A percentile compares a stretch with the other conserved stretches of the same genome.
Conservation (phyloP, 2,797 vertebrate species). For the Sebastolobus alascanus region DNA sequence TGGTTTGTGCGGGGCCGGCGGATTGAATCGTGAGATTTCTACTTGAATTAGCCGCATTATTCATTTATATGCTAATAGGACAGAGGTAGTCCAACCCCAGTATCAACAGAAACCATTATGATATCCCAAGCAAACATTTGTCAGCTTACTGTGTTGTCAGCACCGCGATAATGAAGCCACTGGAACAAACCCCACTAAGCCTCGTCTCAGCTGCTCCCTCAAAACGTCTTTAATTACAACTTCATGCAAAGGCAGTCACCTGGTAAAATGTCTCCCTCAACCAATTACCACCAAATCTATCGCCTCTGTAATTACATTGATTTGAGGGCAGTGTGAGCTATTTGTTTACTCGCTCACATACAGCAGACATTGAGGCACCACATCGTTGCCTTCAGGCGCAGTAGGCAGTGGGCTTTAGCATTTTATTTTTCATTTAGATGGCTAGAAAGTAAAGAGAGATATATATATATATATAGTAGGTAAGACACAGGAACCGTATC, state of each 20-base stretch:
- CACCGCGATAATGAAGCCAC: slow-evolving; percentile 70
- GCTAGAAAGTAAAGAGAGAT: not conserved
- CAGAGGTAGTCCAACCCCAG: slow-evolving; percentile 59
- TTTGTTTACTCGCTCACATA: slow-evolving; percentile 64
- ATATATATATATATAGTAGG: not conserved
- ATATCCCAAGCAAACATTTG: slow-evolving; percentile 82
- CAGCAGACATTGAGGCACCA: slow-evolving; percentile 31
- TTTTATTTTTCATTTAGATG: slow-evolving; percentile 31
- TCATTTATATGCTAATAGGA: slow-evolving; percentile 83
- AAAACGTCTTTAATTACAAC: slow-evolving; percentile 78
- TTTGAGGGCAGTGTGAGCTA: slow-evolving; percentile 59
- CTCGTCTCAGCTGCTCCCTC: slow-evolving; percentile 60
- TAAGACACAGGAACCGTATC: not conserved
- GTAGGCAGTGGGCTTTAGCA: not conserved
- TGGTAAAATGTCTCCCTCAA: slow-evolving; percentile 76
- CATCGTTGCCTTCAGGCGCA: slow-evolving; percentile 31
- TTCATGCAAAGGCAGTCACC: slow-evolving; percentile 70
- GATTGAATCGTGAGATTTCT: slow-evolving; percentile 55
- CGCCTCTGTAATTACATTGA: slow-evolving; percentile 74
- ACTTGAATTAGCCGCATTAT: slow-evolving; percentile 71
- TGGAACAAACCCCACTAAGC: slow-evolving; percentile 63
- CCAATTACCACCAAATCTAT: slow-evolving; percentile 78
- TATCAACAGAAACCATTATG: slow-evolving; percentile 77
- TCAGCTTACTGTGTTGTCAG: slow-evolving; percentile 79
- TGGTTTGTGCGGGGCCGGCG: slow-evolving; percentile 26